These are phyloP conservation scores for Drosophila mercatorum DNA, from an alignment of 2,888 invertebrate genomes.

Conservation along the genomic window DNA sequence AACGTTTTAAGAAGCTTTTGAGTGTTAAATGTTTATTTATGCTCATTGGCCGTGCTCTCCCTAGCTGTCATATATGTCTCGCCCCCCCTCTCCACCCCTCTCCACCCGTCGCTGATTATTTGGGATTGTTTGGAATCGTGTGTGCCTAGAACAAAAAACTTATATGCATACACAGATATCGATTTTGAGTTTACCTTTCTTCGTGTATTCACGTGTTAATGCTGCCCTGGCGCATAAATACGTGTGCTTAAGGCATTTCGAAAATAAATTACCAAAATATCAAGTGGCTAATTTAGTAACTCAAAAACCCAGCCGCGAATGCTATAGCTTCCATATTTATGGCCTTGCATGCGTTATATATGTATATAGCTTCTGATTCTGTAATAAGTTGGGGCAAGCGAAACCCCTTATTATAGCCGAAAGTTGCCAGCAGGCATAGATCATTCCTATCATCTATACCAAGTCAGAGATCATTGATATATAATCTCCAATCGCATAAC, in stretches of 20 bases:
- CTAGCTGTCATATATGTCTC: constrained; percentile 22
- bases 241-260: not conserved
- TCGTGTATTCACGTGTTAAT: constrained; percentile 20
- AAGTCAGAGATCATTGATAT: not conserved
- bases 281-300: not conserved
- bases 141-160: constrained; percentile 6
- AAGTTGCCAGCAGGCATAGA: too few species aligned
- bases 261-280: not conserved
- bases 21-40: constrained; percentile 79
- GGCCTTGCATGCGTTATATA: not conserved
- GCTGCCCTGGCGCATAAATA: not conserved
- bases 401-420: not conserved
- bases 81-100: not conserved
- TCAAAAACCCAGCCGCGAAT: not conserved
- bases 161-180: constrained; percentile 11
- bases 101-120: constrained; percentile 5
- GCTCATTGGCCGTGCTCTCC: constrained; percentile 51
- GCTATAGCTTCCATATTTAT: constrained; percentile 5
- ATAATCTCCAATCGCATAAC: not conserved
- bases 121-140: constrained; percentile 4
- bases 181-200: constrained; percentile 17
- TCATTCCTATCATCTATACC: too few species aligned
- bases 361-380: not conserved
- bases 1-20: constrained; percentile 79
- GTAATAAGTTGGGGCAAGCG: not conserved